Percentiles rank a stretch among this genome's conserved stretches.
These are phyloP conservation scores for Sanderia malayensis DNA, from an alignment of 30 jellyfish, hydroid and myxozoan species.

Conservation along the genomic window DNA sequence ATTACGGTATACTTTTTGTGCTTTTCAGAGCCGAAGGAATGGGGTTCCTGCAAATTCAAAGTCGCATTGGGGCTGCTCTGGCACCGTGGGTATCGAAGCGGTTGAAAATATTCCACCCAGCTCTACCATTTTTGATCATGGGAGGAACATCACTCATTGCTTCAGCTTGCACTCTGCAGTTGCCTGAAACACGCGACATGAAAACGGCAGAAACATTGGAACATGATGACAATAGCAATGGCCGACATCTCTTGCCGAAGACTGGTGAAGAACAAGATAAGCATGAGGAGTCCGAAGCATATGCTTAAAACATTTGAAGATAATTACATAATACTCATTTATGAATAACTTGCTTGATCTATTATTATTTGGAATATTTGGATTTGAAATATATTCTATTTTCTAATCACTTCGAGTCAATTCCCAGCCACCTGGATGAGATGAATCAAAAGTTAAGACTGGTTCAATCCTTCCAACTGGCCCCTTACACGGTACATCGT, in stretches of 20 bases:
- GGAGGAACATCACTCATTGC: slow-evolving; percentile 6
- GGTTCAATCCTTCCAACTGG: no score
- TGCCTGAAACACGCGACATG: slow-evolving; percentile 3
- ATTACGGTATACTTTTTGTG: neutral
- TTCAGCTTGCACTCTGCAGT: neutral
- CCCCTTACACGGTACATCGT: no score
- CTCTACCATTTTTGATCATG: neutral
- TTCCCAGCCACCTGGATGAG: no score
- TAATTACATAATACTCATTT: no score
- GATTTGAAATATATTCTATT: no score
- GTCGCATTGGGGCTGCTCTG: slow-evolving; percentile 82
- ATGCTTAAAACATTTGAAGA: no score
- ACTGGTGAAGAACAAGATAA: no score
- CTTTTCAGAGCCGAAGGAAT: slow-evolving; percentile 65
- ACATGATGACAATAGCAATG: neutral
- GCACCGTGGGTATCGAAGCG: slow-evolving; percentile 88
- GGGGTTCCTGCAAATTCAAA: slow-evolving; percentile 75
- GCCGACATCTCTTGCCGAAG: neutral
- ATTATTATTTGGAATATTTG: no score
- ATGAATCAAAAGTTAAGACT: no score
- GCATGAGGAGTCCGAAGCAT: no score
- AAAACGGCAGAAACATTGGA: neutral
- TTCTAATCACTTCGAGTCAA: no score
- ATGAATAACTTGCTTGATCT: no score
- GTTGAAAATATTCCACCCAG: slow-evolving; percentile 2